Evolutionary conservation across 92 coral and sea anemone species (phyloP).

Genomic region (Micromussa lordhowensis): DNA sequence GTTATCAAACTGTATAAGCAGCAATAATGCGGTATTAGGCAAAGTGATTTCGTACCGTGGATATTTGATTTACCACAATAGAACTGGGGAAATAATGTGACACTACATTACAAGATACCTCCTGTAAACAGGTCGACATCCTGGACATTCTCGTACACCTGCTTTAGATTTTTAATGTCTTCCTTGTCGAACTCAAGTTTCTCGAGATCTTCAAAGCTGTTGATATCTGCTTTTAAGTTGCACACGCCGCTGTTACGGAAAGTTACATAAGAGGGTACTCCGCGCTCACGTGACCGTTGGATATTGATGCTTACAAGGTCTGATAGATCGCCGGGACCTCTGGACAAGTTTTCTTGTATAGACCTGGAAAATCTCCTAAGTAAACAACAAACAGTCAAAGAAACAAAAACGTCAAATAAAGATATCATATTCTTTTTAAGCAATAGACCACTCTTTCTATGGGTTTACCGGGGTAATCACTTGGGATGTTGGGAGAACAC

Average conservation of each 20-base stretch:
- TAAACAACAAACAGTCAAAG: neutral
- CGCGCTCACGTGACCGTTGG: slow-evolving; percentile 25
- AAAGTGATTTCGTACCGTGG: too few relatives aligned
- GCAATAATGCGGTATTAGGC: too few relatives aligned
- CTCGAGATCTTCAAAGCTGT: slow-evolving; percentile 5
- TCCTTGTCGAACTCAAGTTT: neutral
- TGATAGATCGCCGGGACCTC: slow-evolving; percentile 21
- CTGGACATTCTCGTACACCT: neutral
- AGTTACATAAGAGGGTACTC: slow-evolving; percentile 1
- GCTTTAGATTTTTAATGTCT: neutral
- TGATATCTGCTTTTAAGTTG: neutral
- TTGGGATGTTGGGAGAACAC: too few relatives aligned
- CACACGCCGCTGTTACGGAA: slow-evolving; percentile 16
- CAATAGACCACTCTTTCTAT: too few relatives aligned
- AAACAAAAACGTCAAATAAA: neutral
- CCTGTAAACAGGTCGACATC: slow-evolving; percentile 21
- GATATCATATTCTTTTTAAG: neutral
- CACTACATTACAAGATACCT: neutral
- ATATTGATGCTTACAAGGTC: slow-evolving; percentile 13
- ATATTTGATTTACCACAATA: too few relatives aligned
- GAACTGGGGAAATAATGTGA: too few relatives aligned
- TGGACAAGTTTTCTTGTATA: slow-evolving; percentile 15
- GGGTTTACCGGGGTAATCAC: too few relatives aligned
- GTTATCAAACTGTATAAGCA: too few relatives aligned
- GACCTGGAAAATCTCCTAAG: slow-evolving; percentile 6